Conservation (phyloP, 2,797 vertebrate genomes). For the Uromys caudimaculatus region DNA sequence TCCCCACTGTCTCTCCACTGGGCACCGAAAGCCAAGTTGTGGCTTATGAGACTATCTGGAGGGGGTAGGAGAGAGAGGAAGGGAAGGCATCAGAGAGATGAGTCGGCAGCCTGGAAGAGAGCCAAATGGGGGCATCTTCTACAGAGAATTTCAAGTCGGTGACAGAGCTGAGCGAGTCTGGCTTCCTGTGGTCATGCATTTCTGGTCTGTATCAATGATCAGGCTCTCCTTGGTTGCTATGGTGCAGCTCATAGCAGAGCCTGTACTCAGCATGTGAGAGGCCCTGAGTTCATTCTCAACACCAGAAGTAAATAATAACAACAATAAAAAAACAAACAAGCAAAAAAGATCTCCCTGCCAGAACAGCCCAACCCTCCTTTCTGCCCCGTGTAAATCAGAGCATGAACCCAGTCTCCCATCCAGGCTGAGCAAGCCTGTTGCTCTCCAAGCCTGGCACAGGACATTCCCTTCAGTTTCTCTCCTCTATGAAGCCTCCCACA, state of each 20-base stretch:
- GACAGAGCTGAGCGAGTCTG: background rate
- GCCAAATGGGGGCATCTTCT: background rate
- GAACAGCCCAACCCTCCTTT: background rate
- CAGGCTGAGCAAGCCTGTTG: accelerated
- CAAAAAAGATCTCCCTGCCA: background rate
- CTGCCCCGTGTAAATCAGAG: background rate
- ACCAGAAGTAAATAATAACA: background rate
- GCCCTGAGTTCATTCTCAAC: background rate
- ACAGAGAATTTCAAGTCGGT: background rate
- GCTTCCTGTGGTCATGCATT: background rate
- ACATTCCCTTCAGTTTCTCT: background rate
- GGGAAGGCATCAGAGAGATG: background rate
- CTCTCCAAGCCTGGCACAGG: background rate
- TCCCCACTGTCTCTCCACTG: background rate
- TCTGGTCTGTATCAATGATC: background rate
- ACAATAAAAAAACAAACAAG: background rate
- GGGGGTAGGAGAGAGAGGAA: background rate
- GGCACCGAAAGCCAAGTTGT: background rate
- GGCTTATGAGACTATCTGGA: background rate
- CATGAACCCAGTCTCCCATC: accelerated
- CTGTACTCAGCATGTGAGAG: background rate
- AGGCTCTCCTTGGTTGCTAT: background rate
- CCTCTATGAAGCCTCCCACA: slow-evolving; percentile 3
- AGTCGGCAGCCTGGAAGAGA: background rate
- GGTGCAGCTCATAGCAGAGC: background rate